phyloP scores from a whole-genome alignment of 1,140 invertebrate genomes.

The Rhynchophorus ferrugineus region DNA sequence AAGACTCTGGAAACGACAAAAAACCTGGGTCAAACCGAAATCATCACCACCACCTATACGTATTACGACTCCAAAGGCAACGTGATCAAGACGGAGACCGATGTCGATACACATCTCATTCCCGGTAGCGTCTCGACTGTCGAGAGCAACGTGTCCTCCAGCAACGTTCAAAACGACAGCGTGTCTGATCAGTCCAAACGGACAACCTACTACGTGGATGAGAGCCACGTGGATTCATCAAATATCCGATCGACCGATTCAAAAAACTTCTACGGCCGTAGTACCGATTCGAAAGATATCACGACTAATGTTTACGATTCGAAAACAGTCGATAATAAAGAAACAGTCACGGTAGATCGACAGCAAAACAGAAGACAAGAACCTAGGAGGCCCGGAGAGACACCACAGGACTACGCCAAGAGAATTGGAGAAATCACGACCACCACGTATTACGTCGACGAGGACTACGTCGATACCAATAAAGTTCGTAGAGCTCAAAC shows the following conservation, averaged over 20 bases:
- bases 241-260: slow-evolving; percentile 30
- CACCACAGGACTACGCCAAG: neutral
- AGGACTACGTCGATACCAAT: slow-evolving; percentile 25
- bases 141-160: slow-evolving; percentile 5
- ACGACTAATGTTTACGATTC: slow-evolving; percentile 31
- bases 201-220: slow-evolving; percentile 25
- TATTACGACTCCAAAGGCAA: slow-evolving; percentile 38
- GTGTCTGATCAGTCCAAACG: slow-evolving; percentile 1
- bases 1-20: slow-evolving; percentile 11
- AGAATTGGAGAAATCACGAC: neutral
- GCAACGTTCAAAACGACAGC: slow-evolving; percentile 1
- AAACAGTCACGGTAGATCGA: slow-evolving; percentile 18
- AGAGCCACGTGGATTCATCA: slow-evolving; percentile 23
- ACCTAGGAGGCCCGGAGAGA: neutral
- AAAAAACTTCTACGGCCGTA: slow-evolving; percentile 30
- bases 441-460: slow-evolving; percentile 19
- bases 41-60: slow-evolving; percentile 31
- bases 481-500: slow-evolving; percentile 24
- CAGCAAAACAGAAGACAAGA: neutral
- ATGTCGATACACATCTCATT: slow-evolving; percentile 26
- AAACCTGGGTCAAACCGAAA: slow-evolving; percentile 21
- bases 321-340: slow-evolving; percentile 27
- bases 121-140: slow-evolving; percentile 7
- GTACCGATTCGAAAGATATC: slow-evolving; percentile 20
- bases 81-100: slow-evolving; percentile 30